These are phyloP conservation scores for Scaptomyza montana DNA, from an alignment of 1,140 invertebrate species.

Conservation along the genomic window DNA sequence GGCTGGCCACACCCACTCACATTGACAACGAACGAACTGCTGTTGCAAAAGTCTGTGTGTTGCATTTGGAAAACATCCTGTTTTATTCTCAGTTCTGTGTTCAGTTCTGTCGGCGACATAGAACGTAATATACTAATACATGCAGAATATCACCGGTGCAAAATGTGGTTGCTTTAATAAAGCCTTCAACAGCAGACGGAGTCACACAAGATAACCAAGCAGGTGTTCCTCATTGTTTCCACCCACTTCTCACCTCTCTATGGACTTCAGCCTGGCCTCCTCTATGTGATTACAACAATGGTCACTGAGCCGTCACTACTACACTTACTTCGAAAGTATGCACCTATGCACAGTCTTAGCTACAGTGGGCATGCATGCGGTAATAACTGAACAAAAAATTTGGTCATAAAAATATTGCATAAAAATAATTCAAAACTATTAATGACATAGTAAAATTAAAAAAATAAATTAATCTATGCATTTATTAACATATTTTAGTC, in stretches of 20 bases:
- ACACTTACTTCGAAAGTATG: constrained; percentile 30
- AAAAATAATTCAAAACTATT: too few species aligned
- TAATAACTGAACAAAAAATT: too few species aligned
- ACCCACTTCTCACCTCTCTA: too few species aligned
- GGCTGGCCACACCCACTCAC: constrained; percentile 36
- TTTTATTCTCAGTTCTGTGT: constrained; percentile 1
- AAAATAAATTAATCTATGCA: too few species aligned
- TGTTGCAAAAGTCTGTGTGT: constrained; percentile 1
- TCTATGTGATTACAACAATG: constrained; percentile 46
- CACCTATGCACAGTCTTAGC: not conserved
- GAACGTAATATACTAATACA: constrained; percentile 24
- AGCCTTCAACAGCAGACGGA: constrained; percentile 68
- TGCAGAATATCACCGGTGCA: constrained; percentile 19
- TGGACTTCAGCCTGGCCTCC: constrained; percentile 1
- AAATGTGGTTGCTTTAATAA: constrained; percentile 62
- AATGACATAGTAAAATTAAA: too few species aligned
- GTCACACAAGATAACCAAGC: constrained; percentile 49
- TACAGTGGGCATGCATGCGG: constrained; percentile 15
- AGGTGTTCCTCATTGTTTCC: not conserved
- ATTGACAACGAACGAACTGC: not conserved
- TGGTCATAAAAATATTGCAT: not conserved
- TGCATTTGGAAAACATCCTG: constrained; percentile 55
- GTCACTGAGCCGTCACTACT: not conserved
- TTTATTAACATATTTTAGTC: too few species aligned
- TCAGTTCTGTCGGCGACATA: constrained; percentile 15